A percentile compares a stretch with the other conserved stretches of the same genome.
These are phyloP conservation scores for Bombylius discolor DNA, from an alignment of 2,888 invertebrate genomes.

Conservation along the genomic window DNA sequence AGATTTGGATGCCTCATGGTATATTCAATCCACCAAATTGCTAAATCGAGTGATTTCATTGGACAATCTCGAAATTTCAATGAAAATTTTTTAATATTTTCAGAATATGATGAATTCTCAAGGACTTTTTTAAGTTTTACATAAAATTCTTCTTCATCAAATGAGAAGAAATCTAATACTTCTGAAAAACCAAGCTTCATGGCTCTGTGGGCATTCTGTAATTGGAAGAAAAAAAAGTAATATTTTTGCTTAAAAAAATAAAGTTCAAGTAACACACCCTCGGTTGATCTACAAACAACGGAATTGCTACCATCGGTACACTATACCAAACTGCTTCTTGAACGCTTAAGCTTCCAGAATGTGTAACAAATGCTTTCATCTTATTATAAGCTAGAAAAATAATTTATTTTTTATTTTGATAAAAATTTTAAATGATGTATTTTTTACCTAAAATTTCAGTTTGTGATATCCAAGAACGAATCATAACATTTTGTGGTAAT, in stretches of 20 bases:
- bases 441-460: slow-evolving; percentile 23
- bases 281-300: slow-evolving; percentile 25
- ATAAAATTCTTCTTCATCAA: slow-evolving; percentile 12
- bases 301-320: slow-evolving; percentile 26
- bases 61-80: slow-evolving; percentile 38
- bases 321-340: slow-evolving; percentile 27
- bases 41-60: slow-evolving; percentile 40
- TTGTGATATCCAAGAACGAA: too few relatives aligned
- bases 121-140: slow-evolving; percentile 14
- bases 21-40: slow-evolving; percentile 49
- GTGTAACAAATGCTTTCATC: slow-evolving; percentile 24
- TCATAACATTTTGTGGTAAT: too few relatives aligned
- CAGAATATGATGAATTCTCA: slow-evolving; percentile 11
- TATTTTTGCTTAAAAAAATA: too few relatives aligned
- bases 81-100: slow-evolving; percentile 32
- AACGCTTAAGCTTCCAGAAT: slow-evolving; percentile 26
- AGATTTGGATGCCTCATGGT: slow-evolving; percentile 41
- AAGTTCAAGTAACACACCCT: slow-evolving; percentile 2
- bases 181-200: slow-evolving; percentile 15
- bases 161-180: slow-evolving; percentile 14
- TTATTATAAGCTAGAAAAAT: slow-evolving; percentile 19
- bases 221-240: neutral
- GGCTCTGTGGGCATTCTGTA: slow-evolving; percentile 8
- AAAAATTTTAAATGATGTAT: neutral
- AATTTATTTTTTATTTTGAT: neutral